A percentile compares a stretch with the other conserved stretches of the same genome.
These are phyloP conservation scores for Drosophila nebulosa DNA, from an alignment of 1,140 invertebrate species.

Conservation along the genomic window DNA sequence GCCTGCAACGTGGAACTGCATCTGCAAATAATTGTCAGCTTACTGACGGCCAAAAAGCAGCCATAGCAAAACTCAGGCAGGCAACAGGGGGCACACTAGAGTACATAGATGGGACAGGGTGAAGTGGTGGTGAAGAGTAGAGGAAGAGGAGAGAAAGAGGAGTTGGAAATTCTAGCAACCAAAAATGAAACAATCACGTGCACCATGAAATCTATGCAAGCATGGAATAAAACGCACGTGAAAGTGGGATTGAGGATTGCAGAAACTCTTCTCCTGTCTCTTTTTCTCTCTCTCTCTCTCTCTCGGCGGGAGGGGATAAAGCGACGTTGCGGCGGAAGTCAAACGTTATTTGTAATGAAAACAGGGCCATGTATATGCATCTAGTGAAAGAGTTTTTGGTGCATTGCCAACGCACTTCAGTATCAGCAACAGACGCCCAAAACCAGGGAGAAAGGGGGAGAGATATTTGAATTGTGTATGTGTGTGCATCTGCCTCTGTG, in stretches of 20 bases:
- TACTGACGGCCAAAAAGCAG: conserved; percentile 67
- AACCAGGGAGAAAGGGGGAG: not conserved
- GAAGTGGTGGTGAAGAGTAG: not conserved
- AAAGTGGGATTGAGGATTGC: conserved; percentile 63
- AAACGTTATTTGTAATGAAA: conserved; percentile 79
- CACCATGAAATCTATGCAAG: conserved; percentile 74
- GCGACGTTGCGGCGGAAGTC: conserved; percentile 64
- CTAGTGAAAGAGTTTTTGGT: conserved; percentile 40
- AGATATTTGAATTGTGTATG: conserved; percentile 67
- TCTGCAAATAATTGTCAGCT: conserved; percentile 79
- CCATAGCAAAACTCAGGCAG: conserved; percentile 32
- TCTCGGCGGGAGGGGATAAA: not conserved
- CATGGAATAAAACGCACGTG: conserved; percentile 72
- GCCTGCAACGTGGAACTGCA: conserved; percentile 37
- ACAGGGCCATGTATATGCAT: conserved; percentile 71
- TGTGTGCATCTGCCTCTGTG: not conserved
- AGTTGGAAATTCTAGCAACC: conserved; percentile 51
- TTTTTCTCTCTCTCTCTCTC: not conserved
- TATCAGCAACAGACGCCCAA: conserved; percentile 16
- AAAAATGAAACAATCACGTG: conserved; percentile 77
- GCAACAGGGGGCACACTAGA: not conserved
- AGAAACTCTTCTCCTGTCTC: not conserved
- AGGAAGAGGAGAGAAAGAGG: not conserved
- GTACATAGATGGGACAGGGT: not conserved
- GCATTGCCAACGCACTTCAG: conserved; percentile 74